Evolutionary conservation across 2,113 vertebrate species (phyloP).

Genomic region (Centropristis striata): DNA sequence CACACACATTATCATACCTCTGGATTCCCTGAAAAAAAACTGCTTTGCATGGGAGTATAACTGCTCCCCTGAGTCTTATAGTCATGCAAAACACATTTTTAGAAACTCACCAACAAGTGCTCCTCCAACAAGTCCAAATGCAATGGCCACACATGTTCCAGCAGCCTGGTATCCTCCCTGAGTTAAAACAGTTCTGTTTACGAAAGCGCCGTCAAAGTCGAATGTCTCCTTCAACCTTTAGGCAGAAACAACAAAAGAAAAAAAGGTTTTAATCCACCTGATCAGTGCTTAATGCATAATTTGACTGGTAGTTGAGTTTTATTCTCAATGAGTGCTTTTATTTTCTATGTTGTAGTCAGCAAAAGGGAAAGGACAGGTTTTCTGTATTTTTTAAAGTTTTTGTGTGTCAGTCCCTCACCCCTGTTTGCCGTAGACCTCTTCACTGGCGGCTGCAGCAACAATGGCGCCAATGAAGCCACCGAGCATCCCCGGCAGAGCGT

Average conservation of each 20-base stretch:
- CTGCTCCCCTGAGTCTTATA: not conserved
- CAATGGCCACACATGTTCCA: constrained; percentile 89
- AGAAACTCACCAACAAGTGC: constrained; percentile 89
- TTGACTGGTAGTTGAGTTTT: not conserved
- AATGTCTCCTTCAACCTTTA: constrained; percentile 86
- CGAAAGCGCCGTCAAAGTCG: constrained; percentile 73
- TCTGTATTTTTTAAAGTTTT: no score
- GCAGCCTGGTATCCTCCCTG: constrained; percentile 94
- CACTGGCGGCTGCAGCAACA: constrained; percentile 87
- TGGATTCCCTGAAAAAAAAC: no score
- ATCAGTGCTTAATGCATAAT: not conserved
- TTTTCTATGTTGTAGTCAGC: not conserved
- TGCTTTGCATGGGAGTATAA: not conserved
- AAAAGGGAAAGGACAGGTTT: not conserved
- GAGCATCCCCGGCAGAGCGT: constrained; percentile 93
- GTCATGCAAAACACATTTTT: not conserved
- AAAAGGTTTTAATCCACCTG: not conserved
- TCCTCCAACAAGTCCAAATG: constrained; percentile 92
- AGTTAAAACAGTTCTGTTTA: constrained; percentile 40
- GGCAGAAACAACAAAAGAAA: not conserved
- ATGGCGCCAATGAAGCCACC: constrained; percentile 93
- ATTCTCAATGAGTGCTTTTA: not conserved
- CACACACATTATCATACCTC: no score
- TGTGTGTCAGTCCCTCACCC: constrained; percentile 84
- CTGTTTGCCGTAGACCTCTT: constrained; percentile 83